Evolutionary conservation across 2,888 invertebrate genomes (phyloP).

Genomic region (Branchipolynoe longqiensis): DNA sequence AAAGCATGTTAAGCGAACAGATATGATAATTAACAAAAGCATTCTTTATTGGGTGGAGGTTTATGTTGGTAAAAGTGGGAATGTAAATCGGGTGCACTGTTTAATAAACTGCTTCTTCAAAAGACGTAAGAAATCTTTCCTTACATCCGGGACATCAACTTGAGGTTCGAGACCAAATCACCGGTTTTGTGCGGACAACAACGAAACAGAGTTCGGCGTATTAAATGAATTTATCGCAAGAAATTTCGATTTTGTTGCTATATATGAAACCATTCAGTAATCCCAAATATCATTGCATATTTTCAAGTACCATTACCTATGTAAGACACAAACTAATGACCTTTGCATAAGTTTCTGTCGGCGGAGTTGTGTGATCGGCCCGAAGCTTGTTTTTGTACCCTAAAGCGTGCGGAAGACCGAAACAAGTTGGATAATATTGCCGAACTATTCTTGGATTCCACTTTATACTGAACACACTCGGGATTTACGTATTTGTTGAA

Average conservation of each 20-base stretch:
- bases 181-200: slow-evolving; percentile 1
- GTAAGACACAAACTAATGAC: background rate
- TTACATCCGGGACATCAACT: slow-evolving; percentile 51
- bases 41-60: background rate
- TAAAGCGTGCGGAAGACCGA: slow-evolving; percentile 53
- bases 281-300: background rate
- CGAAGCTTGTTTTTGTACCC: slow-evolving; percentile 62
- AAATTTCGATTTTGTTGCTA: background rate
- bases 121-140: slow-evolving; percentile 54
- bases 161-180: slow-evolving; percentile 40
- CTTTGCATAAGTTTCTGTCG: slow-evolving; percentile 55
- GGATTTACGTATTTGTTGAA: slow-evolving; percentile 42
- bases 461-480: slow-evolving; percentile 52
- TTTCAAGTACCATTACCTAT: background rate
- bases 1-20: background rate
- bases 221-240: slow-evolving; percentile 21
- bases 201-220: slow-evolving; percentile 34
- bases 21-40: background rate
- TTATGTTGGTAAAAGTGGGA: background rate
- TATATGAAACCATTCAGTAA: background rate
- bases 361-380: slow-evolving; percentile 58
- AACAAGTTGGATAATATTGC: slow-evolving; percentile 57
- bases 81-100: background rate
- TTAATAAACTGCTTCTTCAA: slow-evolving; percentile 33
- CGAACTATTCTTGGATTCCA: slow-evolving; percentile 52